Base-by-base conservation (phyloP, 2,888 invertebrate genomes). In the Ceraclea dissimilis region DNA sequence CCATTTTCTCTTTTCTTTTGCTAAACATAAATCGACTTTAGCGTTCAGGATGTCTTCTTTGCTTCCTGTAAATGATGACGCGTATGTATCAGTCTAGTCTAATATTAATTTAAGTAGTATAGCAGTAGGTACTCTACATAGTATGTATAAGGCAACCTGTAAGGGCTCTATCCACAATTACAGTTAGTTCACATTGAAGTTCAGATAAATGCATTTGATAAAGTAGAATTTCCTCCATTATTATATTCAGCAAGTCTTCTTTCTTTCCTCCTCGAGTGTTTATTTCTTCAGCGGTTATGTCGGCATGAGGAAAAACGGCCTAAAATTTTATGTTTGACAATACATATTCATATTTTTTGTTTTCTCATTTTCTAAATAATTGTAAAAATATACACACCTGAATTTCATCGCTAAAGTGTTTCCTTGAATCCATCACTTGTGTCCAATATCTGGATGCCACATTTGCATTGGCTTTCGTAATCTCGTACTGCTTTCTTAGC, bases 201-300 rank as follows among this genome's bases (percentile, higher is more conserved):
- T 39, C 39, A 39, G 39, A 39, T n/a, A 39, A 16, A 39, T 39
- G 39, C 39, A 39, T 39, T 39, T 39, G 39, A 39, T 39, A 39
- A 16, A 39, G 39, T 16, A 39, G 16, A 39, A 39, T 39, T 39
- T 39, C 39, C 13, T 39, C 39, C 39, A 39, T 39, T 39, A 39
- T 39, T 5, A 39, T 39, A 16, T 39, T n/a, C 13, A 39, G 39
- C 13, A 39, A 16, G 13, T 39, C 39, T 13, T 39, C 39, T 39
- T 39, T 39, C 13, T 39, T 39, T 4, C 39, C 39, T n/a, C 39
- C 39, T 39, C 39, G 13, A n/a, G 39, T 39, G 13, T 39, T 39
- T 8, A 39, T 13, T 39, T 39, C 39, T 13, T 39, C 39, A 8
- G 39, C 16, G 2, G 39, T 39, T 39, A 39, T 39, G 16, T 39